phyloP scores from a whole-genome alignment of 2,888 invertebrate species.

The Disparrhopalites patrizii region DNA sequence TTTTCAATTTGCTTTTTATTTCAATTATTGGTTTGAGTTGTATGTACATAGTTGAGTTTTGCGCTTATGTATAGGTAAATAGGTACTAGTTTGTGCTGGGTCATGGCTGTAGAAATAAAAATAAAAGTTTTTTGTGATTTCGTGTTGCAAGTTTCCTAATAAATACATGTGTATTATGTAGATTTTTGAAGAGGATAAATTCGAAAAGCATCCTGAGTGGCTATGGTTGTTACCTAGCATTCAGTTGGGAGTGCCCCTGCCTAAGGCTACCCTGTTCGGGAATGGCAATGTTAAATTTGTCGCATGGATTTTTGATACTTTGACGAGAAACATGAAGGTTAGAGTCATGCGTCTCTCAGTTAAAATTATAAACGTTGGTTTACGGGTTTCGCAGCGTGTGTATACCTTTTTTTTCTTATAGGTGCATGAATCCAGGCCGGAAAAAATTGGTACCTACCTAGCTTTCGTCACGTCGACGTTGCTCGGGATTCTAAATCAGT shows the following conservation, averaged over 20 bases:
- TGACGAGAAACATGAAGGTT: constrained; percentile 31
- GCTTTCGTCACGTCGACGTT: constrained; percentile 45
- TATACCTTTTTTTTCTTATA: constrained; percentile 23
- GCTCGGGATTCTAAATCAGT: constrained; percentile 42
- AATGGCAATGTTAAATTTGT: constrained; percentile 56
- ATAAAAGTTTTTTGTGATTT: constrained; percentile 12
- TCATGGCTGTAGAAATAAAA: background rate
- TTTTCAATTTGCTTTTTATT: no score
- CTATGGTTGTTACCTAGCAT: constrained; percentile 70
- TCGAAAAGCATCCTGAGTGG: constrained; percentile 59
- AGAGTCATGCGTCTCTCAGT: no score
- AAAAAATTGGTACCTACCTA: constrained; percentile 38
- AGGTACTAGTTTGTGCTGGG: no score
- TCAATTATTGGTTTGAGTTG: no score
- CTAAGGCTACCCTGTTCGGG: constrained; percentile 68
- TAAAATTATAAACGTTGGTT: no score
- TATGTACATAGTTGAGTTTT: no score
- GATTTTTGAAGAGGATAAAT: constrained; percentile 40
- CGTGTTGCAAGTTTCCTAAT: constrained; percentile 66
- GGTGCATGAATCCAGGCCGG: constrained; percentile 37
- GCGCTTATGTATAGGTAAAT: no score
- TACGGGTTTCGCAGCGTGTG: no score
- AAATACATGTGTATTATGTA: constrained; percentile 54
- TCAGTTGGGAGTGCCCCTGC: constrained; percentile 68
- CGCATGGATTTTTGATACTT: constrained; percentile 44